Percentiles rank a stretch among this genome's conserved stretches.
Conservation (phyloP, 2,113 vertebrate genomes). For the Podiceps cristatus region DNA sequence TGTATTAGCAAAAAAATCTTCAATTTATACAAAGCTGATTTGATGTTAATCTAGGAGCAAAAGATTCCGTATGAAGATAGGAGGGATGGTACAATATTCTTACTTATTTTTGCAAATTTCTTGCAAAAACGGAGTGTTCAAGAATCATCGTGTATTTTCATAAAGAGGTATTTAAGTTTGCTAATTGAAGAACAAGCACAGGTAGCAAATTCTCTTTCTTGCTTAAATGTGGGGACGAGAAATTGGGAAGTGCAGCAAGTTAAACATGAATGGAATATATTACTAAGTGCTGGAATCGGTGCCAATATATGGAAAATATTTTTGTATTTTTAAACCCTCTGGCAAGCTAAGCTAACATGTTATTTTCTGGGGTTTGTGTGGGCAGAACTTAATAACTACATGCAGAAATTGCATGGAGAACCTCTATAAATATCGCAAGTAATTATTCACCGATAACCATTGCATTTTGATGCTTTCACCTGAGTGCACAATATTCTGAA, state of each 20-base stretch:
- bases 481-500: not conserved
- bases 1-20: not conserved
- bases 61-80: not conserved
- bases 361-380: constrained; percentile 65
- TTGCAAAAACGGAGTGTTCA: not conserved
- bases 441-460: constrained; percentile 18
- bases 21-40: not conserved
- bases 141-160: not conserved
- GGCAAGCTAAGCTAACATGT: constrained; percentile 38
- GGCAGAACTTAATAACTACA: constrained; percentile 65
- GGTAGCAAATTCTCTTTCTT: not conserved
- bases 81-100: not conserved
- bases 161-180: not conserved
- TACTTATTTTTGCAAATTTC: not conserved
- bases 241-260: not conserved
- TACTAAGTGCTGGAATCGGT: not conserved
- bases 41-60: not conserved
- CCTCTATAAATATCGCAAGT: constrained; percentile 60
- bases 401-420: constrained; percentile 43
- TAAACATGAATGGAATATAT: constrained; percentile 23
- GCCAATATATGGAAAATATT: constrained; percentile 14
- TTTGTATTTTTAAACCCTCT: constrained; percentile 40
- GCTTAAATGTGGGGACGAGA: not conserved
- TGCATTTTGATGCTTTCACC: constrained; percentile 44
- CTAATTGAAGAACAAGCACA: not conserved